Conservation (phyloP, 2,888 invertebrate genomes). For the Drosophila gaucha region DNA sequence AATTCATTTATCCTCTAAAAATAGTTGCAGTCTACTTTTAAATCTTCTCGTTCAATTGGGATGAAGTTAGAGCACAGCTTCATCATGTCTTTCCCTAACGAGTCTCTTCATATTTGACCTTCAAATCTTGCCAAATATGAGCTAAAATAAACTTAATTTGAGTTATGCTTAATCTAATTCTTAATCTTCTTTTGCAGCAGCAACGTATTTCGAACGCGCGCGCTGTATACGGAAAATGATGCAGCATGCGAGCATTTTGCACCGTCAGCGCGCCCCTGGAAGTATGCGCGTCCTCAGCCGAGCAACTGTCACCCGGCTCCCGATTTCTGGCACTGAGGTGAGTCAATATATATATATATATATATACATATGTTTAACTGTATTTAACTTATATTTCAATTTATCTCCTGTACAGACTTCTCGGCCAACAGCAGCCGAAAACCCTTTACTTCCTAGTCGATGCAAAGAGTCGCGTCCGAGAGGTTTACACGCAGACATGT, state of each 20-base stretch:
- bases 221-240: slow-evolving; percentile 85
- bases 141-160: neutral
- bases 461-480: slow-evolving; percentile 92
- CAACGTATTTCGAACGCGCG: slow-evolving; percentile 84
- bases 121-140: too few species aligned
- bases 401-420: slow-evolving; percentile 70
- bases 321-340: slow-evolving; percentile 87
- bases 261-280: slow-evolving; percentile 93
- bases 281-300: slow-evolving; percentile 89
- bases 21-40: too few species aligned
- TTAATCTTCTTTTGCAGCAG: slow-evolving; percentile 61
- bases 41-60: neutral
- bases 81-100: too few species aligned
- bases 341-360: slow-evolving; percentile 17
- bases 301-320: slow-evolving; percentile 87
- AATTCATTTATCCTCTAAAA: too few species aligned
- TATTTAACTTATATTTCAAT: neutral
- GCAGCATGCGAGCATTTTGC: slow-evolving; percentile 90
- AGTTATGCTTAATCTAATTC: neutral
- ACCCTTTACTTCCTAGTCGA: slow-evolving; percentile 86
- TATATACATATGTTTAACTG: neutral
- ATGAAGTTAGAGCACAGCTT: neutral
- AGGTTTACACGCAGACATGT: slow-evolving; percentile 93
- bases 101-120: too few species aligned
- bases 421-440: slow-evolving; percentile 85